Percentiles rank a stretch among this genome's conserved stretches.
Conservation (phyloP, 2,797 vertebrate species). For the Hydrophis major region DNA sequence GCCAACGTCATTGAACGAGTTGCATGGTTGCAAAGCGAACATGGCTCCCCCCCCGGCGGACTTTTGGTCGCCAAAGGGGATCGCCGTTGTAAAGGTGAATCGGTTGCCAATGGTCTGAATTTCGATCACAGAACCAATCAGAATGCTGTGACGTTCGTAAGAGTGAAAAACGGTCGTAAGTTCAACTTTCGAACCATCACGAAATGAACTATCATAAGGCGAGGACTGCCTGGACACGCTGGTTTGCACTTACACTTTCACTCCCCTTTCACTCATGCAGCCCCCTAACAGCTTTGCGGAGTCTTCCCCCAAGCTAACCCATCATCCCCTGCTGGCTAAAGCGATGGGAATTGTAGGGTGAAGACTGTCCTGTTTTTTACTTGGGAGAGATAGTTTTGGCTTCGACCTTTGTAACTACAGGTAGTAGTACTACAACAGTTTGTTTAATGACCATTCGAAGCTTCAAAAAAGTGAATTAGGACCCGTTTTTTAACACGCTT, state of each 20-base stretch:
- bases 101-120: accelerated
- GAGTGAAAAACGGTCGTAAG: not conserved
- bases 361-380: not conserved
- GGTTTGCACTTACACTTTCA: not conserved
- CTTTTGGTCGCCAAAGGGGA: not conserved
- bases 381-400: not conserved
- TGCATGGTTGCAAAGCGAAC: accelerated
- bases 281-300: not conserved
- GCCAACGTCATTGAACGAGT: not conserved
- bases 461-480: not conserved
- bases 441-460: not conserved
- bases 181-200: not conserved
- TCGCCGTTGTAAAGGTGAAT: accelerated
- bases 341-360: not conserved
- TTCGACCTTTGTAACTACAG: not conserved
- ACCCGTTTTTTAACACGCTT: not conserved
- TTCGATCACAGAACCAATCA: not conserved
- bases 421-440: not conserved
- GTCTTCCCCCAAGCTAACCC: not conserved
- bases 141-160: not conserved
- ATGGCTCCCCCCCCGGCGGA: accelerated
- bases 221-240: not conserved
- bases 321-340: not conserved
- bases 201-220: not conserved
- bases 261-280: not conserved